Base-by-base conservation (phyloP, 2,113 vertebrate genomes). In the Microtus pennsylvanicus region DNA sequence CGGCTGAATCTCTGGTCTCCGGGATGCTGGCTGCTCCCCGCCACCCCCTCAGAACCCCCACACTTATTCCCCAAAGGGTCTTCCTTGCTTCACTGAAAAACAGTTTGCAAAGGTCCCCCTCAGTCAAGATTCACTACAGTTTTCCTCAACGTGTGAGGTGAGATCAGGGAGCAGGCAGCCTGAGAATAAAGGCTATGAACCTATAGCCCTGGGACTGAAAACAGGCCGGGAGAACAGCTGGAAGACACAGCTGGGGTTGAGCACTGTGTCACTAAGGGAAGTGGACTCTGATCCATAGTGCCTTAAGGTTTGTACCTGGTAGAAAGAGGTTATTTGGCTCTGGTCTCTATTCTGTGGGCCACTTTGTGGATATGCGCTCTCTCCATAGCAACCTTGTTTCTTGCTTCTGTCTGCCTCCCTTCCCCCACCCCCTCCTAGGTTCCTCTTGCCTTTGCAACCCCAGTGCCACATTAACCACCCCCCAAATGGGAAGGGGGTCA, bases 1-100 rank as follows among this genome's bases (percentile, higher is more conserved):
- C 16, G 74, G 63, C 90, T 88, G 77, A 96, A 91, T 92, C 90
- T 91, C 83, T 67, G 94, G 94, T 94, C 96, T 95, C 97, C 92
- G 16, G 82, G 69, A 52, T 91, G 92, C 10, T 33, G 33, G 76
- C 75, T 70, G 58, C 69, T 52, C 26, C 6, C 4, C 9, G 22
- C 38, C 67, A 33, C 42, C 5, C 8, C 50, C 24, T 7, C 30
- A n/a, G n/a, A 13, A 63, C 24, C 8, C n/a, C 76, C 19, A 81
- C 77, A 47, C 11, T 81, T 69, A n/a, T 47, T 50, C 61, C 24
- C 50, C 28, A 50, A 30, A 83, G 85, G 58, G 69, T 33, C 5
- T 13, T 28, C 35, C 74, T 72, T 52, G 81, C 72, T 88, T 47
- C 80, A 90, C 69, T 16, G 33, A 10, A 42, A 47, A 82, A 86